phyloP scores from a whole-genome alignment of 2,797 vertebrate species.

The Picus viridis region DNA sequence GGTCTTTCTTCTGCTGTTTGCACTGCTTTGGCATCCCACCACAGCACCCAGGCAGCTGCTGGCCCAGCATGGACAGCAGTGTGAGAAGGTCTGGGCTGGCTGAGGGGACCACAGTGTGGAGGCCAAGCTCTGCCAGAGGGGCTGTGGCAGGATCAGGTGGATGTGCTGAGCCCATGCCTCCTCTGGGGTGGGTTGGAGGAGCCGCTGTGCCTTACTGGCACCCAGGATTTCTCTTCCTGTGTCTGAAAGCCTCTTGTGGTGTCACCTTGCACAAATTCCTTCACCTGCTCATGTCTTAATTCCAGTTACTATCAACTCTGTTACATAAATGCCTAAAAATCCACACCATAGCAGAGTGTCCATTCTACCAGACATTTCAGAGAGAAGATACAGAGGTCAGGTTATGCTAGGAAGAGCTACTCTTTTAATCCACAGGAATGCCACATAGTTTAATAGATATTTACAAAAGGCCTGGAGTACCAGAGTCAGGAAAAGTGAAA shows the following conservation, averaged over 20 bases:
- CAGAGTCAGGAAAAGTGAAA: neutral
- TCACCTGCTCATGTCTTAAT: neutral
- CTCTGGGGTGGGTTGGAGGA: neutral
- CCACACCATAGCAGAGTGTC: neutral
- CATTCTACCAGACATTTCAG: neutral
- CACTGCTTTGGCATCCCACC: rapidly evolving
- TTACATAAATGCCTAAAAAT: neutral
- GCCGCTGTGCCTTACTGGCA: neutral
- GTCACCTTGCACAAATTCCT: neutral
- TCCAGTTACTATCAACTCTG: neutral
- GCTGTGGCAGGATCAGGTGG: neutral
- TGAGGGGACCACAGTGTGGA: rapidly evolving
- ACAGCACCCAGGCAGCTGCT: rapidly evolving
- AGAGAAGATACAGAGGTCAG: neutral
- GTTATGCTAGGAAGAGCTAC: neutral
- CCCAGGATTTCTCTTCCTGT: neutral
- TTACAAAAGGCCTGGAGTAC: neutral
- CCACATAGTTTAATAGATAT: neutral
- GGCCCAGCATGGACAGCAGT: neutral
- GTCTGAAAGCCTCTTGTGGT: rapidly evolving
- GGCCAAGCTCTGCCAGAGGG: neutral
- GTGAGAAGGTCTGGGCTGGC: rapidly evolving
- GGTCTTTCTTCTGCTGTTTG: neutral
- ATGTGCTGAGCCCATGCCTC: neutral
- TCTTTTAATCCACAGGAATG: neutral